A percentile compares a stretch with the other conserved stretches of the same genome.
phyloP scores from a whole-genome alignment of 2,797 vertebrate species.

The Smutsia temminckii region DNA sequence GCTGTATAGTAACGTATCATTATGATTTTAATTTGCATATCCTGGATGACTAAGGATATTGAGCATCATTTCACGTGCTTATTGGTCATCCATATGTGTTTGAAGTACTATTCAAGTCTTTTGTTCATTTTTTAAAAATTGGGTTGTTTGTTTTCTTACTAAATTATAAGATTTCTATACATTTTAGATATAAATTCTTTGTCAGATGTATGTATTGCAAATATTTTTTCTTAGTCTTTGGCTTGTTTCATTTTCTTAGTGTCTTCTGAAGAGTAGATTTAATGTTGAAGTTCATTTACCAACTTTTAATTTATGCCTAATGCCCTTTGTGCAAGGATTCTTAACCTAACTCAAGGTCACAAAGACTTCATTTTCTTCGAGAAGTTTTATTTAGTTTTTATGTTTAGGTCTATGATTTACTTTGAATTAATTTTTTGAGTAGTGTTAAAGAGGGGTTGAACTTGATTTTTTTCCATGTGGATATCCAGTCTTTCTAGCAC shows the following conservation, averaged over 20 bases:
- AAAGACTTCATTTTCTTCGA: background rate
- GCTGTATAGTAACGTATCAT: background rate
- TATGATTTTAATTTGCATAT: background rate
- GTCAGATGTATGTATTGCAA: background rate
- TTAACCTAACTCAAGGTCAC: background rate
- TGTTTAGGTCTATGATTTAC: background rate
- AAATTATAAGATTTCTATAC: background rate
- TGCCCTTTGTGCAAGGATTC: background rate
- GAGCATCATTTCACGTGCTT: background rate
- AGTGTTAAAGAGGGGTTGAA: background rate
- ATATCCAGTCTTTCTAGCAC: background rate
- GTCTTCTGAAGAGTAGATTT: background rate
- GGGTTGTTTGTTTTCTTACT: background rate
- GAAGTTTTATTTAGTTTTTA: background rate
- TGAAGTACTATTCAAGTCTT: background rate
- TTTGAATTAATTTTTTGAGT: slow-evolving; percentile 21
- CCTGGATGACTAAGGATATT: background rate
- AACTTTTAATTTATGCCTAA: background rate
- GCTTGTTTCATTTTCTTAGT: background rate
- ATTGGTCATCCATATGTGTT: background rate
- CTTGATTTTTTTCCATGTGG: background rate
- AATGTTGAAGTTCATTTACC: background rate
- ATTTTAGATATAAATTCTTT: background rate
- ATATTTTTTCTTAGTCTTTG: background rate
- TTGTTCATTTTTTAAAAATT: background rate